These are phyloP conservation scores for Cryptotermes secundus DNA, from an alignment of 1,140 invertebrate genomes.

Conservation along the genomic window DNA sequence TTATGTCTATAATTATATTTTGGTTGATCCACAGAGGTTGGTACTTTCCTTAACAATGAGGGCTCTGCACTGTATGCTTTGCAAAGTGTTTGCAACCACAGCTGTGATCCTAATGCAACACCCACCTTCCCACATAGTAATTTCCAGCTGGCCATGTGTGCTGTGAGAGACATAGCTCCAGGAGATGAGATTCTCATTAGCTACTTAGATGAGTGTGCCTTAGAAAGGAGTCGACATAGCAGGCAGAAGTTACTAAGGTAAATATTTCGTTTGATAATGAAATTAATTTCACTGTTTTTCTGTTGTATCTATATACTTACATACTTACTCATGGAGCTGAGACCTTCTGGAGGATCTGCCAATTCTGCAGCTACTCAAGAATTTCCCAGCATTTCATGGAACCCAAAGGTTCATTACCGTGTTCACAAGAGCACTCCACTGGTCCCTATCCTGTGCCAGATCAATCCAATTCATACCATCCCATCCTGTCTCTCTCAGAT, in stretches of 20 bases:
- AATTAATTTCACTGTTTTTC: not conserved
- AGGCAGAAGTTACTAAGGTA: slow-evolving; percentile 74
- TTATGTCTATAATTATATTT: not conserved
- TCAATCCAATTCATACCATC: too few relatives aligned
- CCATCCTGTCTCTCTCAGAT: too few relatives aligned
- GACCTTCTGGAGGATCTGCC: not conserved
- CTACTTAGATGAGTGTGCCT: slow-evolving; percentile 84
- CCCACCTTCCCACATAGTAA: slow-evolving; percentile 84
- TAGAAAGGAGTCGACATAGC: slow-evolving; percentile 78
- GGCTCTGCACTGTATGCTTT: slow-evolving; percentile 84
- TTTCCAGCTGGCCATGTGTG: slow-evolving; percentile 73
- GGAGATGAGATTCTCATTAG: slow-evolving; percentile 90
- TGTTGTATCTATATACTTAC: not conserved
- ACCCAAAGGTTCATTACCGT: too few relatives aligned
- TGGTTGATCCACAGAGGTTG: slow-evolving; percentile 65
- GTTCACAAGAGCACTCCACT: too few relatives aligned
- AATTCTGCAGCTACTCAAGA: too few relatives aligned
- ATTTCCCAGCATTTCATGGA: too few relatives aligned
- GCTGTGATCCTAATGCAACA: slow-evolving; percentile 86
- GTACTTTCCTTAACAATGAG: slow-evolving; percentile 89
- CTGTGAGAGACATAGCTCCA: slow-evolving; percentile 68
- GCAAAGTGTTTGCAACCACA: slow-evolving; percentile 90
- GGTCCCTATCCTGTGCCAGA: too few relatives aligned
- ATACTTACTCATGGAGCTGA: too few relatives aligned
- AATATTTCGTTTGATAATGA: slow-evolving; percentile 33